Base-by-base conservation (phyloP, 1,140 invertebrate genomes). In the Drosophila bocqueti region DNA sequence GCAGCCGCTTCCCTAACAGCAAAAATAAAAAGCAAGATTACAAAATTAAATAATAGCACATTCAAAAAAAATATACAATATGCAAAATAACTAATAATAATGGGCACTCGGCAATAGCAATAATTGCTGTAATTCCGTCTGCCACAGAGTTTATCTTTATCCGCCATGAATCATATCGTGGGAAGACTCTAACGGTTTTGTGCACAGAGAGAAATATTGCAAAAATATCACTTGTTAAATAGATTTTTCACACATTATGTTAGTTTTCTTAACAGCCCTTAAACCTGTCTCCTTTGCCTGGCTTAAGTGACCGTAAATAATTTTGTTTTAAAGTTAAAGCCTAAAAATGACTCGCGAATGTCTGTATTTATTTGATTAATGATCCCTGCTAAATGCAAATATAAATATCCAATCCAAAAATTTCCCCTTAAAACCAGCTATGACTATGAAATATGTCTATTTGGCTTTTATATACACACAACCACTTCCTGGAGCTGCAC, bases 31-130 rank as follows among this genome's bases (percentile, higher is more conserved):
- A 47, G 24, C 18, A 59, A 54, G 31, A 46, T 43, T 47, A 50
- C 38, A 59, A 74, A 81, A 81, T 73, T 83, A 79, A 73, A 72
- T 73, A 73, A 61, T 60, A 50, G 21, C 31, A 42, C 29, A 43
- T 29, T 21, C 6, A 47, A 36, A 54, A 34, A 34, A 15, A 34
- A 34, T 6, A n/a, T 24, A 24, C 24, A 24, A 24, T 24, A n/a
- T 24, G 15, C 9, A 3, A 24, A 55, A 16, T 15, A 40, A 29
- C 18, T 21, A 29, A 43, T 29, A 59, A 34, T 34, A 11, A 42
- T 57, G 18, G 62, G 52, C 52, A 64, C 62, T 57, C 18, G 55
- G 18, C 31, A 58, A 59, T 26, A 34, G 45, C 79, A 75, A 65
- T 62, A 63, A 63, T 62, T 61, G 31, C 15, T 66, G 64, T 66